These are phyloP conservation scores for Microplitis mediator DNA, from an alignment of 1,140 invertebrate species.

Conservation along the genomic window DNA sequence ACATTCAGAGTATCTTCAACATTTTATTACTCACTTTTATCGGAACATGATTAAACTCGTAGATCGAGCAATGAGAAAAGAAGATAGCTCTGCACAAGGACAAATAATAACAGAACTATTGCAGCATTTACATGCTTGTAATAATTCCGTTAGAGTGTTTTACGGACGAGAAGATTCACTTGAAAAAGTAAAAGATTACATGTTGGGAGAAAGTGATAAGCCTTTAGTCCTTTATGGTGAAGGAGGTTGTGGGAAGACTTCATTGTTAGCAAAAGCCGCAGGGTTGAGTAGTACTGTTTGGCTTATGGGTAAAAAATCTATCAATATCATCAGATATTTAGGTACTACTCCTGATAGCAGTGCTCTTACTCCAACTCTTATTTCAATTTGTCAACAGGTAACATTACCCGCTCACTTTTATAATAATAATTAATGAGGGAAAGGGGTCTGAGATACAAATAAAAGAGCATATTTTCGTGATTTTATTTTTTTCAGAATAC, in stretches of 20 bases:
- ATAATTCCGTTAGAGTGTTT: slow-evolving; percentile 94
- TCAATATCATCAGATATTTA: slow-evolving; percentile 90
- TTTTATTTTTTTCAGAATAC: too few relatives aligned
- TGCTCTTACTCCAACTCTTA: slow-evolving; percentile 90
- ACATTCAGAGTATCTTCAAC: slow-evolving; percentile 91
- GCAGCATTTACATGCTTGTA: slow-evolving; percentile 95
- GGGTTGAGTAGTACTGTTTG: slow-evolving; percentile 75
- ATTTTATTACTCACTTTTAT: slow-evolving; percentile 96
- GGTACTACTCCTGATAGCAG: slow-evolving; percentile 97
- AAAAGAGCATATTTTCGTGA: too few relatives aligned
- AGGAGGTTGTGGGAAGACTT: slow-evolving; percentile 97
- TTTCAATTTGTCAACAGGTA: slow-evolving; percentile 94
- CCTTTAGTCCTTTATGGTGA: slow-evolving; percentile 94
- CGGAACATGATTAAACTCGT: slow-evolving; percentile 91
- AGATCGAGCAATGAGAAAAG: slow-evolving; percentile 92
- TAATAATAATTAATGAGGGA: too few relatives aligned
- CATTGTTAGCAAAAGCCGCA: slow-evolving; percentile 90
- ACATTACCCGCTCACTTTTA: background rate
- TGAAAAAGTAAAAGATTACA: slow-evolving; percentile 82
- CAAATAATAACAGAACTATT: slow-evolving; percentile 95
- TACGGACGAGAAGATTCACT: slow-evolving; percentile 91
- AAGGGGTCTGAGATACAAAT: too few relatives aligned
- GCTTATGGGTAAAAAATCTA: slow-evolving; percentile 77
- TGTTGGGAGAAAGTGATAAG: slow-evolving; percentile 83
- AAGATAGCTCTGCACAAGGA: slow-evolving; percentile 91